Evolutionary conservation across 2,113 vertebrate species (phyloP).

Genomic region (Silurus meridionalis): DNA sequence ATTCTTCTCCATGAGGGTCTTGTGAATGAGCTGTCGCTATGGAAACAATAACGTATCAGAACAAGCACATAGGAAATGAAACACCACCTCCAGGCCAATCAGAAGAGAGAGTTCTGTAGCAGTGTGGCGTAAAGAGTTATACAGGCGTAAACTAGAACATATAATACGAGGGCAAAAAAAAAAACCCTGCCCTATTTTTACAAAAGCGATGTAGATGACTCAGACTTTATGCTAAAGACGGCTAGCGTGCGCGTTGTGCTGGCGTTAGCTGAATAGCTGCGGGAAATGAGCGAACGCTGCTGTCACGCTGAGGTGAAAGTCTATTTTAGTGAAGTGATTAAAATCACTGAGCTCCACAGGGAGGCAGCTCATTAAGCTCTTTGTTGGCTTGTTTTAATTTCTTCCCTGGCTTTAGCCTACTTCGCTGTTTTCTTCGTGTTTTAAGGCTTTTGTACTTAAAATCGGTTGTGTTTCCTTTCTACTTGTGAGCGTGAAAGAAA

Average conservation of each 20-base stretch:
- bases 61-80: background rate
- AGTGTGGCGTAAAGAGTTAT: background rate
- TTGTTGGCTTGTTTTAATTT: conserved; percentile 25
- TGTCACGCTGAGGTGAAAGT: conserved; percentile 18
- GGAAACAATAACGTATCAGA: background rate
- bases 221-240: conserved; percentile 8
- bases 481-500: background rate
- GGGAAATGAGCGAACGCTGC: conserved; percentile 8
- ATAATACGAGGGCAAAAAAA: background rate
- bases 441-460: background rate
- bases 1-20: too few relatives aligned
- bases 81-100: background rate
- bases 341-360: conserved; percentile 16
- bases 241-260: background rate
- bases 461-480: background rate
- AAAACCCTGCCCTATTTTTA: background rate
- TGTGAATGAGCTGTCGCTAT: background rate
- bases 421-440: background rate
- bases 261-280: background rate
- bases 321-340: conserved; percentile 24
- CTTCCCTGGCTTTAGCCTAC: background rate
- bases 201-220: background rate
- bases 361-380: background rate
- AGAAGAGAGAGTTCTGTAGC: background rate
- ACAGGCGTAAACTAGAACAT: background rate